A percentile compares a stretch with the other conserved stretches of the same genome.
Evolutionary conservation across 30 jellyfish, hydroid and myxozoan genomes (phyloP).

Genomic region (Morbakka virulenta): DNA sequence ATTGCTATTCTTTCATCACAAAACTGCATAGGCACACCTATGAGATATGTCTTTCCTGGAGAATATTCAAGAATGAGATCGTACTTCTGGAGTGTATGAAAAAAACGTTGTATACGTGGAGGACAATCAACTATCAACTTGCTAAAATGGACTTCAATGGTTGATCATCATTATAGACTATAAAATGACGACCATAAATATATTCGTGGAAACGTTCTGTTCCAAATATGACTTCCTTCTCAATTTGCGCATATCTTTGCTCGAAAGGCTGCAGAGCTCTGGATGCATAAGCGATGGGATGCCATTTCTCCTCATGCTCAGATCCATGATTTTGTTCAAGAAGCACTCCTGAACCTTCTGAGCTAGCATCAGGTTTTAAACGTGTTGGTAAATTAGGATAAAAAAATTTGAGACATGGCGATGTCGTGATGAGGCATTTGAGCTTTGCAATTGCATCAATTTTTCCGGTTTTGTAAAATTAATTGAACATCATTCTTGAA

Average conservation of each 20-base stretch:
- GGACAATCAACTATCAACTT: too few relatives aligned
- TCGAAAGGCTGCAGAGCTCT: conserved; percentile 28
- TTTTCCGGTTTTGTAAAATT: conserved; percentile 40
- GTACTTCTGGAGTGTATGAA: conserved; percentile 50
- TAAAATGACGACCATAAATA: conserved; percentile 40
- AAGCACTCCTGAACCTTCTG: conserved; percentile 52
- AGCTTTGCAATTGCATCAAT: conserved; percentile 48
- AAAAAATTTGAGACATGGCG: conserved; percentile 35
- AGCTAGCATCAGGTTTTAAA: conserved; percentile 40
- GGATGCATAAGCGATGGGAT: conserved; percentile 47
- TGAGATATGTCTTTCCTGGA: conserved; percentile 56
- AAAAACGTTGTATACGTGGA: too few relatives aligned
- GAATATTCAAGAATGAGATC: conserved; percentile 52
- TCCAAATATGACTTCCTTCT: conserved; percentile 40
- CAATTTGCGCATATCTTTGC: too few relatives aligned
- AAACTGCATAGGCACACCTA: too few relatives aligned
- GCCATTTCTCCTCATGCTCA: conserved; percentile 36
- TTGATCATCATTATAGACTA: too few relatives aligned
- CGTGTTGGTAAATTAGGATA: conserved; percentile 58
- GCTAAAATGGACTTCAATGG: too few relatives aligned
- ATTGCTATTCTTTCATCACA: too few relatives aligned
- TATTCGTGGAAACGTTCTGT: conserved; percentile 50
- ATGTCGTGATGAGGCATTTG: too few relatives aligned
- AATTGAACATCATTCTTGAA: conserved; percentile 21
- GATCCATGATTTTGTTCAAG: too few relatives aligned